Evolutionary conservation across 2,113 vertebrate genomes (phyloP).

Genomic region (Trogon surrucura): DNA sequence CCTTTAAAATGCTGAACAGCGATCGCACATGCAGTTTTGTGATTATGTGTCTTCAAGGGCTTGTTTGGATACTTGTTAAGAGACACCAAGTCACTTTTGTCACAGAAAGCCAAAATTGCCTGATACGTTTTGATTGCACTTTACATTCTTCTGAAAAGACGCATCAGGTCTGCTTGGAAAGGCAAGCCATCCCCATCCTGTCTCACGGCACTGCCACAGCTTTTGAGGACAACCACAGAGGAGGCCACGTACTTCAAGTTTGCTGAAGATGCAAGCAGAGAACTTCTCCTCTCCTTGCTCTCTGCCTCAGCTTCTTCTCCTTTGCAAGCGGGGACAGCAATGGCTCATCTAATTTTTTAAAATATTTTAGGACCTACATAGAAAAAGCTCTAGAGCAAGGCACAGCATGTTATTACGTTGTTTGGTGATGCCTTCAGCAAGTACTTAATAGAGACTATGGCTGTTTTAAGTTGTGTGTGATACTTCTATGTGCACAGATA

Average conservation of each 20-base stretch:
- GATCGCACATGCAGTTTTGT: constrained; percentile 7
- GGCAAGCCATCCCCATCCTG: not conserved
- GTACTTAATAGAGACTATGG: not conserved
- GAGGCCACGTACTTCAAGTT: accelerated
- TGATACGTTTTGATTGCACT: not conserved
- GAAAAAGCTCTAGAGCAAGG: not conserved
- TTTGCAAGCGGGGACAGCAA: not conserved
- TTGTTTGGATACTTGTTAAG: constrained; percentile 3
- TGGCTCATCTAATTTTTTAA: not conserved
- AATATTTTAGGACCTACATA: not conserved
- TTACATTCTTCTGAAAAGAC: not conserved
- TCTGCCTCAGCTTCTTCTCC: not conserved
- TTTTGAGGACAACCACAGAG: accelerated
- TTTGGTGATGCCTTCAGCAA: constrained; percentile 39
- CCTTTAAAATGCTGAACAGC: constrained; percentile 15
- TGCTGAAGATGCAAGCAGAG: not conserved
- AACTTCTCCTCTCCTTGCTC: not conserved
- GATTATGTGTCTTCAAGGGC: constrained; percentile 7
- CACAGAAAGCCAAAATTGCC: not conserved
- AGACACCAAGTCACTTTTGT: not conserved
- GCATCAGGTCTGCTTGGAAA: not conserved
- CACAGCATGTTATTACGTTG: not conserved
- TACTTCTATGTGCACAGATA: constrained; percentile 53
- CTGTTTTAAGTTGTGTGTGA: constrained; percentile 28
- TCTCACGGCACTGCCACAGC: not conserved